A percentile compares a stretch with the other conserved stretches of the same genome.
These are phyloP conservation scores for Rachycentron canadum DNA, from an alignment of 2,797 vertebrate species.

Conservation along the genomic window DNA sequence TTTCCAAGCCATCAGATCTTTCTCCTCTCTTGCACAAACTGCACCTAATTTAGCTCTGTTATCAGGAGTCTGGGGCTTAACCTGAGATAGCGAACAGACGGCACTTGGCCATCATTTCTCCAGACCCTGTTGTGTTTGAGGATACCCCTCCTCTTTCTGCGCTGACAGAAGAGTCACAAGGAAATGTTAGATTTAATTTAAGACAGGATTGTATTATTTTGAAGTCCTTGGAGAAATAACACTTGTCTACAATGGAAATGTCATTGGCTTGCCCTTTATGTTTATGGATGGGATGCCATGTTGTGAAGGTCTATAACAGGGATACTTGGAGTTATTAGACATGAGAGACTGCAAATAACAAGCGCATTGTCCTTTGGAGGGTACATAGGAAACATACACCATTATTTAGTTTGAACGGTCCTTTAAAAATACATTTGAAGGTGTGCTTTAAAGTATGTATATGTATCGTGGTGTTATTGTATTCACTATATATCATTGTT, in stretches of 20 bases:
- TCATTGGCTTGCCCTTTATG: slow-evolving; percentile 71
- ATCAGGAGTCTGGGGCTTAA: slow-evolving; percentile 65
- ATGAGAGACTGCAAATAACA: slow-evolving; percentile 56
- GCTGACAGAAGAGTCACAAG: slow-evolving; percentile 55
- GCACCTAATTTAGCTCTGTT: slow-evolving; percentile 69
- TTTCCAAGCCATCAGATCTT: slow-evolving; percentile 49
- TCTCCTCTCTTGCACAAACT: slow-evolving; percentile 34
- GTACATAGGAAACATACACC: slow-evolving; percentile 12
- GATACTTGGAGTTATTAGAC: slow-evolving; percentile 60
- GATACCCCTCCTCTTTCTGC: slow-evolving; percentile 28
- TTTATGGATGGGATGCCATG: slow-evolving; percentile 70
- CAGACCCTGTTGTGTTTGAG: slow-evolving; percentile 38
- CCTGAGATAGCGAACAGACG: slow-evolving; percentile 45
- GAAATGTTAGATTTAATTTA: slow-evolving; percentile 67
- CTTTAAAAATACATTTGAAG: slow-evolving; percentile 27
- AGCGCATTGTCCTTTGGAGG: slow-evolving; percentile 38
- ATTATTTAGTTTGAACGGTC: slow-evolving; percentile 36
- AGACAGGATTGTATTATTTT: slow-evolving; percentile 65
- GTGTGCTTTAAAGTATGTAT: slow-evolving; percentile 13
- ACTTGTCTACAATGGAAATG: slow-evolving; percentile 65
- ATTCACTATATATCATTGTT: slow-evolving; percentile 1
- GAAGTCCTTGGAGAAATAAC: slow-evolving; percentile 78
- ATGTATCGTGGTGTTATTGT: not conserved
- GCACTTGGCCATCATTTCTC: slow-evolving; percentile 42
- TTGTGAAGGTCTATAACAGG: slow-evolving; percentile 60